These are phyloP conservation scores for Benthochromis sp. DNA, from an alignment of 2,113 vertebrate species.

Conservation along the genomic window DNA sequence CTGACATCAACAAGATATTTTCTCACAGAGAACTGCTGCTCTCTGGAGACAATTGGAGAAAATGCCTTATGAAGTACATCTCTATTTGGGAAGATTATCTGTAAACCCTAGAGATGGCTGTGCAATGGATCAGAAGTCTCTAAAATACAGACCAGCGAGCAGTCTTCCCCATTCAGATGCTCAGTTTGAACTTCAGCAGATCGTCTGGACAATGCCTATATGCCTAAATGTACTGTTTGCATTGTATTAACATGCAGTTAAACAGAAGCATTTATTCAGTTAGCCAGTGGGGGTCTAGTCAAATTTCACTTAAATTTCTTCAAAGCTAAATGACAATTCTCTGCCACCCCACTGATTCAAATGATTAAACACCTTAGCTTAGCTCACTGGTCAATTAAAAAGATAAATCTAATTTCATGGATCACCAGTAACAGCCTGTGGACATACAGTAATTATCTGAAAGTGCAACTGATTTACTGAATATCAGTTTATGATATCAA, in stretches of 20 bases:
- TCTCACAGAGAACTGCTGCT: neutral
- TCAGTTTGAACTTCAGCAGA: neutral
- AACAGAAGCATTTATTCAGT: neutral
- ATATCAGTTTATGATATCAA: neutral
- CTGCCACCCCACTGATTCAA: neutral
- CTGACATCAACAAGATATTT: neutral
- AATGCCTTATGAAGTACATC: neutral
- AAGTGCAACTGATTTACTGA: constrained; percentile 10
- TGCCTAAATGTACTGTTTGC: neutral
- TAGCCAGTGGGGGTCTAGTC: neutral
- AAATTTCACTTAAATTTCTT: neutral
- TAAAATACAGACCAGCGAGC: neutral
- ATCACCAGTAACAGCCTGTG: constrained; percentile 9
- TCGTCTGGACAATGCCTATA: neutral
- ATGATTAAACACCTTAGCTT: constrained; percentile 5
- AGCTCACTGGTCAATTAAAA: constrained; percentile 42
- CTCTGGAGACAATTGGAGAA: neutral
- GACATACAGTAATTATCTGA: neutral
- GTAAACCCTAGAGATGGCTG: neutral
- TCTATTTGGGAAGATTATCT: neutral
- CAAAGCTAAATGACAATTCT: neutral
- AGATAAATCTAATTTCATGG: constrained; percentile 49
- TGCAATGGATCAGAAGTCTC: neutral
- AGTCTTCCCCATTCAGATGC: neutral
- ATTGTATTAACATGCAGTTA: neutral